Conservation (phyloP, 37 sponge, comb jelly and placozoan genomes). For the Aplysina aerophoba region DNA sequence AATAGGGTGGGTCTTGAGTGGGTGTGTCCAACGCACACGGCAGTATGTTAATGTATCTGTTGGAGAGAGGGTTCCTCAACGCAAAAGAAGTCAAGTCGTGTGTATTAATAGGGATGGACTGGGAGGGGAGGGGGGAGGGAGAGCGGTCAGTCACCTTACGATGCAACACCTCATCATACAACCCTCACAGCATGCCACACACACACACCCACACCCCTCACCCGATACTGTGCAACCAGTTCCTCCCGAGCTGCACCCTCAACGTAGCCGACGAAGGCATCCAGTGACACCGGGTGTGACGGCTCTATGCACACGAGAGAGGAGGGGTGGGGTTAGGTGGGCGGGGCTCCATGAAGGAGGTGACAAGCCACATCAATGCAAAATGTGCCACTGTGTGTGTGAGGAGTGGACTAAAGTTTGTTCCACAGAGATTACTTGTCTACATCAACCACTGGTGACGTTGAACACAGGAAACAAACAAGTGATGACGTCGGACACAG, state of each 20-base stretch:
- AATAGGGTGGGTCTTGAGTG: not conserved
- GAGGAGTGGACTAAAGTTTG: not conserved
- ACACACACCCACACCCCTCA: not conserved
- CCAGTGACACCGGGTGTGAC: not conserved
- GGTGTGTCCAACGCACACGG: slow-evolving; percentile 1
- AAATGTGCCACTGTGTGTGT: not conserved
- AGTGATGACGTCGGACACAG: not conserved
- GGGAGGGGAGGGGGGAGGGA: not conserved
- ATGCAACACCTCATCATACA: not conserved
- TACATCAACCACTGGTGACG: not conserved
- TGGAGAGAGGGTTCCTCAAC: slow-evolving; percentile 17
- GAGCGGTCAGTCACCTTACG: not conserved
- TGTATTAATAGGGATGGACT: not conserved
- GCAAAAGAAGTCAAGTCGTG: not conserved
- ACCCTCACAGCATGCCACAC: no score
- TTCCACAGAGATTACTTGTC: not conserved
- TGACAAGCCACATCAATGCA: not conserved
- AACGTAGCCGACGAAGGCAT: not conserved
- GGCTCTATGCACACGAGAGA: not conserved
- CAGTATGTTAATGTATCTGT: slow-evolving; percentile 17
- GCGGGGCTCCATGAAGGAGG: not conserved
- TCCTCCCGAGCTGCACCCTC: not conserved
- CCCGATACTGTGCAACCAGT: not conserved
- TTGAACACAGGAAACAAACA: not conserved
- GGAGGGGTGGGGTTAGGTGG: not conserved